Percentiles rank a stretch among this genome's conserved stretches.
Conservation (phyloP, 2,888 invertebrate species). For the Copidosoma aretas region DNA sequence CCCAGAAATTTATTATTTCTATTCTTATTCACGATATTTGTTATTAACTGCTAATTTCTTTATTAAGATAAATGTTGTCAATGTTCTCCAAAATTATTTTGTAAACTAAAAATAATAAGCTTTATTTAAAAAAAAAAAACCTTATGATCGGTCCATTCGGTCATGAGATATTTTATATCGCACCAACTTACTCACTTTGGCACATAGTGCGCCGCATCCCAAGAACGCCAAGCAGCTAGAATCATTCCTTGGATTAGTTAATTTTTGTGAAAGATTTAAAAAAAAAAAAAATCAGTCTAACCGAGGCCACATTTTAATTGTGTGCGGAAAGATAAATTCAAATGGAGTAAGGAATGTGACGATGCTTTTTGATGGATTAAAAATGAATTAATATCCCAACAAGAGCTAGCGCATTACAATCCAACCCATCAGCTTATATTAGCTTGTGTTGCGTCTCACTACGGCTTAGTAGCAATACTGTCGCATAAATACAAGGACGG, state of each 20-base stretch:
- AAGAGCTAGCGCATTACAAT: constrained; percentile 35
- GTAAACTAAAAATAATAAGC: too few species aligned
- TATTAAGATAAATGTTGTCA: too few species aligned
- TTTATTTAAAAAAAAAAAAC: too few species aligned
- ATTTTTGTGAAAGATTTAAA: constrained; percentile 31
- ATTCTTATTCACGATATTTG: too few species aligned
- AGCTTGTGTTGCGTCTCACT: constrained; percentile 6
- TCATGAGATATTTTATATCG: too few species aligned
- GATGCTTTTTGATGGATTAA: constrained; percentile 33
- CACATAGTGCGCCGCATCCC: constrained; percentile 27
- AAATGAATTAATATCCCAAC: constrained; percentile 36
- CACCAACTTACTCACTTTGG: too few species aligned
- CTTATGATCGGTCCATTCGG: too few species aligned
- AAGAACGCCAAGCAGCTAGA: constrained; percentile 25
- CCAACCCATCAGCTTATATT: constrained; percentile 32
- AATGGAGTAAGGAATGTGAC: constrained; percentile 23
- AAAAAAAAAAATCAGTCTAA: constrained; percentile 1
- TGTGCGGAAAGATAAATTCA: constrained; percentile 14
- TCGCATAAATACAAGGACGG: constrained; percentile 34
- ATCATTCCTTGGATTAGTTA: constrained; percentile 25
- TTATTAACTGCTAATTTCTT: too few species aligned
- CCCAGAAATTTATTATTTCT: too few species aligned
- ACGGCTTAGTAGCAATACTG: constrained; percentile 33
- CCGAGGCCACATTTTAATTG: constrained; percentile 33
- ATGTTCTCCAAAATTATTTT: too few species aligned